Evolutionary conservation across 2,113 vertebrate genomes (phyloP).

Genomic region (Piprites chloris): DNA sequence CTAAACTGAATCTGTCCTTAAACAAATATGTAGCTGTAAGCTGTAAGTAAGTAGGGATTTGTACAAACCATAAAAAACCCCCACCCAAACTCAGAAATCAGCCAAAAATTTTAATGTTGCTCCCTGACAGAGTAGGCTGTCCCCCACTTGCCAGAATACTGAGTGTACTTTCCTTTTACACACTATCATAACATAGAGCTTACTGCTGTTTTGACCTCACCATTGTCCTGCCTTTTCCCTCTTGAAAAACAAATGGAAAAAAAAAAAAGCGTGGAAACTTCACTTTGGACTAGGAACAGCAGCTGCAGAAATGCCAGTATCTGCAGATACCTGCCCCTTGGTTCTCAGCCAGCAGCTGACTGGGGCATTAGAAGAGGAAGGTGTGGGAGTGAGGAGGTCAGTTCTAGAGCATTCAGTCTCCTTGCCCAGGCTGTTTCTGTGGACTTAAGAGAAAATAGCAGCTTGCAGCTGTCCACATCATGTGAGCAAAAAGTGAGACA

Average conservation of each 20-base stretch:
- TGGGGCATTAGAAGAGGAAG: background rate
- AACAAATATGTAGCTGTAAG: background rate
- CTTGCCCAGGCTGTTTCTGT: background rate
- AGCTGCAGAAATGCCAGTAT: background rate
- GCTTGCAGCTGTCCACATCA: background rate
- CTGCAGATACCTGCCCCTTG: background rate
- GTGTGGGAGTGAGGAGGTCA: background rate
- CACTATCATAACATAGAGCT: background rate
- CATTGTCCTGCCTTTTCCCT: background rate
- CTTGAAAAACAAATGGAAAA: background rate
- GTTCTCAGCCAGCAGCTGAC: background rate
- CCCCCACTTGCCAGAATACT: background rate
- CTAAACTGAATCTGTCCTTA: background rate
- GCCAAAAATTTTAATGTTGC: background rate
- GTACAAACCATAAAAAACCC: background rate
- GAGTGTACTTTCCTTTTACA: background rate
- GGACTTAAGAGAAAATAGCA: background rate
- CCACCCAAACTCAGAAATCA: background rate
- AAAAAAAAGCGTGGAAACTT: background rate
- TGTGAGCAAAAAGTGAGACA: background rate
- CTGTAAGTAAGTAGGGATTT: background rate
- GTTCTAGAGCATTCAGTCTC: background rate
- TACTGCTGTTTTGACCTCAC: conserved; percentile 5
- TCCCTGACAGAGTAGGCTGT: background rate
- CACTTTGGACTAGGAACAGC: background rate